Evolutionary conservation across 2,888 invertebrate species (phyloP).

Genomic region (Drosophila trichaetosa): DNA sequence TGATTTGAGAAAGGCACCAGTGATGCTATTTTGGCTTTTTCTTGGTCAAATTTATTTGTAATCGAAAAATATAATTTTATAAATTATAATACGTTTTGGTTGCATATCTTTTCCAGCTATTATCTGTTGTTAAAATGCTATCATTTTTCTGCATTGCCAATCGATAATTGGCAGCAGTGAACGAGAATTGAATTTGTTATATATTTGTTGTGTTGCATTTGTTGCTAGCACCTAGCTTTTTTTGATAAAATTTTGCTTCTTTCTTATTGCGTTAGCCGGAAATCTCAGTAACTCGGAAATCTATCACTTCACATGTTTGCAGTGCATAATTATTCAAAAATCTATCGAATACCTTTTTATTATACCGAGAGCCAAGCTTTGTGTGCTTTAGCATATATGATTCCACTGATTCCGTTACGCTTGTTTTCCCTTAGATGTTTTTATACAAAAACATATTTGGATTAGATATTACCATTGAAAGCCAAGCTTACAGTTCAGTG

Average conservation of each 20-base stretch:
- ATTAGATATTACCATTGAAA: constrained; percentile 41
- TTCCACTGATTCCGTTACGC: not conserved
- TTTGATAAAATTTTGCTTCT: not conserved
- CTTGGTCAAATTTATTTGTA: too few relatives aligned
- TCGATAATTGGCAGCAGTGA: not conserved
- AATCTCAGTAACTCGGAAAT: not conserved
- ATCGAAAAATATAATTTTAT: not conserved
- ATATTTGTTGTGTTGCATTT: not conserved
- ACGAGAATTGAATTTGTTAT: not conserved
- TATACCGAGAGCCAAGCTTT: not conserved
- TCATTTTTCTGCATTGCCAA: not conserved
- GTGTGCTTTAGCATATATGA: not conserved
- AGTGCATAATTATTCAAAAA: not conserved
- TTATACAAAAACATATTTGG: constrained; percentile 15
- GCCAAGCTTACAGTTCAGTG: constrained; percentile 11
- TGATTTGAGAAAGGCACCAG: not conserved
- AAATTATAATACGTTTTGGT: not conserved
- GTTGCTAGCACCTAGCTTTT: not conserved
- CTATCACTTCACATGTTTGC: not conserved
- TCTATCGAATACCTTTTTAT: not conserved
- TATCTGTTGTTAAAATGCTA: not conserved
- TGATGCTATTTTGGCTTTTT: constrained; percentile 5
- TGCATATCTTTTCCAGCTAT: not conserved
- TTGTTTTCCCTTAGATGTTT: constrained; percentile 11
- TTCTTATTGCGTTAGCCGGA: not conserved